A percentile compares a stretch with the other conserved stretches of the same genome.
Conservation (phyloP, 2,797 vertebrate species). For the Anniella stebbinsi region DNA sequence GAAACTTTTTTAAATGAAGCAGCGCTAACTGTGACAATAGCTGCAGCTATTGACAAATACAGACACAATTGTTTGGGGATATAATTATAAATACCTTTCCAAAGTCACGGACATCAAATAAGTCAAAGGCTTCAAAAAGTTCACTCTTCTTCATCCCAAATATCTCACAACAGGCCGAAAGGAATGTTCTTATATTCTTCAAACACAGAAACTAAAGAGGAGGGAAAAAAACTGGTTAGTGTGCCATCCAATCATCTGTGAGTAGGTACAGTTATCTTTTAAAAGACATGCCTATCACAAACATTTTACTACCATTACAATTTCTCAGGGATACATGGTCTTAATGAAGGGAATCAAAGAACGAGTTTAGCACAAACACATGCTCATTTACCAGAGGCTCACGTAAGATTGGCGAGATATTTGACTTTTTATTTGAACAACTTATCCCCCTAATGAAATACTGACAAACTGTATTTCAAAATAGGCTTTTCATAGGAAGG, state of each 20-base stretch:
- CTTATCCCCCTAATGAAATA: neutral
- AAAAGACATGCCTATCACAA: neutral
- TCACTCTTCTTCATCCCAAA: slow-evolving; percentile 97
- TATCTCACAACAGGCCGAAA: slow-evolving; percentile 87
- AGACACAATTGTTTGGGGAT: neutral
- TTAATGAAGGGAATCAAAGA: neutral
- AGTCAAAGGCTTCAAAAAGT: slow-evolving; percentile 97
- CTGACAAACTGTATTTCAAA: neutral
- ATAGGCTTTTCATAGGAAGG: neutral
- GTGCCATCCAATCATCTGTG: neutral
- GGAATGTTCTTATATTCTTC: slow-evolving; percentile 98
- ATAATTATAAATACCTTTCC: slow-evolving; percentile 88
- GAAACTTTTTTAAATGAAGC: neutral
- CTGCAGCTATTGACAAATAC: neutral
- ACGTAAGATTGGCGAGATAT: neutral
- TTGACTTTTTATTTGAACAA: neutral
- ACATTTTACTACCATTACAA: neutral
- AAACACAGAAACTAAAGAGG: slow-evolving; percentile 92
- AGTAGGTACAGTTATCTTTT: neutral
- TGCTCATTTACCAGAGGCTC: neutral
- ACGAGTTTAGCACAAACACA: neutral
- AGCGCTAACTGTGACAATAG: neutral
- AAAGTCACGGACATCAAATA: slow-evolving; percentile 98
- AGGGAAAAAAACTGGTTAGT: slow-evolving; percentile 36
- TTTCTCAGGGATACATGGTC: neutral